Percentiles rank a stretch among this genome's conserved stretches.
Conservation (phyloP, 1,140 invertebrate species). For the Trinorchestia longiramus region DNA sequence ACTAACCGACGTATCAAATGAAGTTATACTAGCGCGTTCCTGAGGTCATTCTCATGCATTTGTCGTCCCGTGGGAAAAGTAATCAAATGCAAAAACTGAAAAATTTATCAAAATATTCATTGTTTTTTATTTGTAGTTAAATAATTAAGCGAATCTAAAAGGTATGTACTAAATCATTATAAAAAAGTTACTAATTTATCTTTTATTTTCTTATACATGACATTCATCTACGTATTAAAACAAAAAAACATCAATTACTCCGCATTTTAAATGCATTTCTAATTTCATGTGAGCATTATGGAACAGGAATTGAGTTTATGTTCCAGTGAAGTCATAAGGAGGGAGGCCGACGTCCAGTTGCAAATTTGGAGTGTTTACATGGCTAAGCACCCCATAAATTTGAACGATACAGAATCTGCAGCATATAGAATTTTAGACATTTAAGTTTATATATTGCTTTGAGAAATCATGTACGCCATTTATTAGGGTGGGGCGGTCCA, state of each 20-base stretch:
- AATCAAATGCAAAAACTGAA: background rate
- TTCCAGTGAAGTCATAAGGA: background rate
- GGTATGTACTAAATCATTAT: background rate
- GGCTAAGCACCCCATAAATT: background rate
- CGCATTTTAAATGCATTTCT: background rate
- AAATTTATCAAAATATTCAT: background rate
- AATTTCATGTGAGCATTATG: background rate
- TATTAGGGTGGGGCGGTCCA: background rate
- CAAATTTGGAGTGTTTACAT: background rate
- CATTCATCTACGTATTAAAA: background rate
- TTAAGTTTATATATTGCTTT: background rate
- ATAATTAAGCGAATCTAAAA: background rate
- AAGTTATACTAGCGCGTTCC: background rate
- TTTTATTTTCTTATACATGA: background rate
- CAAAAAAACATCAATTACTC: background rate
- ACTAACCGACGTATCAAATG: background rate
- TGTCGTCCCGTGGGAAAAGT: background rate
- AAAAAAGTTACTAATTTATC: background rate
- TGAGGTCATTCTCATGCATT: background rate
- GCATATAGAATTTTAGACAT: background rate
- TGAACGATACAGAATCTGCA: background rate
- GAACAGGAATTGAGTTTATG: background rate
- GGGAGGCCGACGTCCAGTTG: background rate
- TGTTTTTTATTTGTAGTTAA: background rate
- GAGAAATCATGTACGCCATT: background rate